phyloP scores from a whole-genome alignment of 2,888 invertebrate genomes.

The Diplazon laetatorius region DNA sequence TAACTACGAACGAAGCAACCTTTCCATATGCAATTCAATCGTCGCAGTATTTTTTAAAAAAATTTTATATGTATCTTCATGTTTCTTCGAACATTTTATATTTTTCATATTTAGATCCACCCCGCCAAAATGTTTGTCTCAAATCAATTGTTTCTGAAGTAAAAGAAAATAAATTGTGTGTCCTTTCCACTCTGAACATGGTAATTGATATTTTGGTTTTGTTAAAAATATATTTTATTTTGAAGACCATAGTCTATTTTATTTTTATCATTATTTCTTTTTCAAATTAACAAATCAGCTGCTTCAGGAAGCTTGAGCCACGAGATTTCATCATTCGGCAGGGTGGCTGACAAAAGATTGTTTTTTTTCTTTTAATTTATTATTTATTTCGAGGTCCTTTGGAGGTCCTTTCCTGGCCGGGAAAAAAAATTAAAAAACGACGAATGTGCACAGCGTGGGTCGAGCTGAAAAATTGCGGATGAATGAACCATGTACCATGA shows the following conservation, averaged over 20 bases:
- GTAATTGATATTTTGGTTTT: no score
- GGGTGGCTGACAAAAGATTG: conserved; percentile 23
- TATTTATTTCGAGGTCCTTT: neutral
- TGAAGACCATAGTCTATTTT: neutral
- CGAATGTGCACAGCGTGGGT: neutral
- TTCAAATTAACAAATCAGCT: no score
- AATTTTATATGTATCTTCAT: neutral
- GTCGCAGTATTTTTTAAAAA: conserved; percentile 29
- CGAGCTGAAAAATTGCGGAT: conserved; percentile 19
- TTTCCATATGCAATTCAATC: conserved; percentile 80
- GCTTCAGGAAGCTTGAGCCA: no score
- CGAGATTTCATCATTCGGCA: conserved; percentile 29
- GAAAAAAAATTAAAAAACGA: neutral
- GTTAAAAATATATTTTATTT: neutral
- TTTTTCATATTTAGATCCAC: conserved; percentile 10
- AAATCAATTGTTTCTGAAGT: neutral
- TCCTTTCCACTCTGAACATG: neutral
- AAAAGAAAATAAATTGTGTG: neutral
- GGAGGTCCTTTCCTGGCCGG: neutral
- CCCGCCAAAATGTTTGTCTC: conserved; percentile 28
- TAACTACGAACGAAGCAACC: conserved; percentile 76
- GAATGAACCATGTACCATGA: no score
- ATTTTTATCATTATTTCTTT: neutral
- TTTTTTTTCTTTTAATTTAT: neutral
- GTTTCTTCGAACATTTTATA: neutral